Evolutionary conservation across 2,888 invertebrate genomes (phyloP).

Genomic region (Himalopsyche anomala): DNA sequence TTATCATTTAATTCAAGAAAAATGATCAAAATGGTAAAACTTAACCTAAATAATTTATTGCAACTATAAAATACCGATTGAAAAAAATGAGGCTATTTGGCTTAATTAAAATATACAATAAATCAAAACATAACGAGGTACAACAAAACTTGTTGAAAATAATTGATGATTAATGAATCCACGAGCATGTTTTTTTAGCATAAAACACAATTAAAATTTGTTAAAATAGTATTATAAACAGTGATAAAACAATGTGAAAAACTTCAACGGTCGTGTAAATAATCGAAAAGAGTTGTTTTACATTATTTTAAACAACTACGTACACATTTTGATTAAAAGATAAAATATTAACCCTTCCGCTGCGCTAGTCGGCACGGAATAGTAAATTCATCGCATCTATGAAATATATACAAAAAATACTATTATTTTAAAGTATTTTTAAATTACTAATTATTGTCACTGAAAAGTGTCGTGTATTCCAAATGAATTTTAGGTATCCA

Average conservation of each 20-base stretch:
- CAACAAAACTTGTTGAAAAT: neutral
- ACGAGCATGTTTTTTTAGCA: neutral
- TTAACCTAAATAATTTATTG: too few species aligned
- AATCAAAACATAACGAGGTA: slow-evolving; percentile 1
- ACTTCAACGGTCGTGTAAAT: slow-evolving; percentile 35
- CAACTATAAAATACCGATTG: too few species aligned
- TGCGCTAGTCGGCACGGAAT: neutral
- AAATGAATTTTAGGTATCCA: too few species aligned
- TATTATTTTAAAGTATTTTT: too few species aligned
- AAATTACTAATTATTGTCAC: too few species aligned
- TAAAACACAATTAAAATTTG: slow-evolving; percentile 10
- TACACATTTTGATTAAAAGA: slow-evolving; percentile 38
- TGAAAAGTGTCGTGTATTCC: too few species aligned
- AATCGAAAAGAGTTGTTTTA: slow-evolving; percentile 40
- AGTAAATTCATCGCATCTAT: too few species aligned
- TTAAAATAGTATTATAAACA: slow-evolving; percentile 12
- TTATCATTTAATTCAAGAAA: too few species aligned
- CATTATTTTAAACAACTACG: slow-evolving; percentile 20
- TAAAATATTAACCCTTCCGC: slow-evolving; percentile 35
- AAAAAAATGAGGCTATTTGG: too few species aligned
- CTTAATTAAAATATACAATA: neutral
- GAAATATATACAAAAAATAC: too few species aligned
- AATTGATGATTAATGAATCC: slow-evolving; percentile 29
- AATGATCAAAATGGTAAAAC: too few species aligned
- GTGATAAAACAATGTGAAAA: slow-evolving; percentile 27